A percentile compares a stretch with the other conserved stretches of the same genome.
These are phyloP conservation scores for Macrotrachela quadricornifera DNA, from an alignment of 1,140 invertebrate species.

Conservation along the genomic window DNA sequence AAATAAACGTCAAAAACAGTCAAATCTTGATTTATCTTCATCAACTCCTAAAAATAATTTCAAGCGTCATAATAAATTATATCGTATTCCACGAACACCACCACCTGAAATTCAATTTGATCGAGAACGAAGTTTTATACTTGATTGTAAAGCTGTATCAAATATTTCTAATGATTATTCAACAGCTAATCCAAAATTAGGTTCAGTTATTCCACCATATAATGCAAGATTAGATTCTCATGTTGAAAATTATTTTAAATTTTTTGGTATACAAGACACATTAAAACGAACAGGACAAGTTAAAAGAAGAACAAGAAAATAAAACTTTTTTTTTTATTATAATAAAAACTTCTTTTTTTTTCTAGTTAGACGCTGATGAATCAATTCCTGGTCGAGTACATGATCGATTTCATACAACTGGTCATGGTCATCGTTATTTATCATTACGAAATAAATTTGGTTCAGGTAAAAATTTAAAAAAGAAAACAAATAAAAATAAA, in stretches of 20 bases:
- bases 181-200: constrained; percentile 27
- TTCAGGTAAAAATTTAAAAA: too few species aligned
- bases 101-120: constrained; percentile 14
- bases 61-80: constrained; percentile 23
- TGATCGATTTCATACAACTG: constrained; percentile 20
- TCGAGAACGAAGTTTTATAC: constrained; percentile 23
- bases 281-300: constrained; percentile 24
- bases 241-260: constrained; percentile 20
- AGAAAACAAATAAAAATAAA: too few species aligned
- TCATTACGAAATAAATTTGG: constrained; percentile 15
- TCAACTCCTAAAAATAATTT: constrained; percentile 17
- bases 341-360: not conserved
- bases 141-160: constrained; percentile 24
- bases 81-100: constrained; percentile 25
- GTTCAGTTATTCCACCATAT: constrained; percentile 28
- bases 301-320: too few species aligned
- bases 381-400: constrained; percentile 25
- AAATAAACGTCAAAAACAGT: constrained; percentile 21
- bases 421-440: constrained; percentile 26
- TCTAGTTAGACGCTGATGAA: constrained; percentile 9
- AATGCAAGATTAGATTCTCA: constrained; percentile 24
- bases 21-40: constrained; percentile 24
- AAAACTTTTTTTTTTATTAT: not conserved
- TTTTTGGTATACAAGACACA: constrained; percentile 19
- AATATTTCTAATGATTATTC: constrained; percentile 26